Conservation (phyloP, 2,113 vertebrate genomes). For the Sinocyclocheilus grahami region DNA sequence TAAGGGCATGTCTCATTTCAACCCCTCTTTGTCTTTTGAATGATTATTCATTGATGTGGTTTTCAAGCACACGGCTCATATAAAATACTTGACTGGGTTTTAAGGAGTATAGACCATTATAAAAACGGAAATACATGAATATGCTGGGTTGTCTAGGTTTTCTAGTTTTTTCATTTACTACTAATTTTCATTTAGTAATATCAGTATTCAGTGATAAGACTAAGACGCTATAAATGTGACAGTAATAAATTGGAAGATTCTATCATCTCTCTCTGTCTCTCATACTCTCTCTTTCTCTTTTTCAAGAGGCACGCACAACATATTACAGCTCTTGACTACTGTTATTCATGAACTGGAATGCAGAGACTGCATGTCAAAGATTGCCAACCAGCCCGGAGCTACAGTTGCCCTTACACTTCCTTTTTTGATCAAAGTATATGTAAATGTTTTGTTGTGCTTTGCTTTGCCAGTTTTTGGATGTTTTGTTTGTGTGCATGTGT, state of each 20-base stretch:
- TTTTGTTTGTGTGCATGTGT: neutral
- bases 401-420: neutral
- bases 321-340: neutral
- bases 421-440: neutral
- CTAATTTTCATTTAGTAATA: neutral
- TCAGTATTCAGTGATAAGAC: too few relatives aligned
- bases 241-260: neutral
- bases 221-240: neutral
- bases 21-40: neutral
- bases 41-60: conserved; percentile 8
- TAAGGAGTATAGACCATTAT: neutral
- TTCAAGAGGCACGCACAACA: neutral
- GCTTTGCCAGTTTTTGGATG: neutral
- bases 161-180: neutral
- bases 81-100: neutral
- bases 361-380: conserved; percentile 1
- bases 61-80: neutral
- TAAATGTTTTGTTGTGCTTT: conserved; percentile 22
- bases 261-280: neutral
- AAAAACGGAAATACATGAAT: neutral
- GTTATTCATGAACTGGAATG: conserved; percentile 4
- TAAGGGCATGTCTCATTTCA: conserved; percentile 6
- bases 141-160: neutral
- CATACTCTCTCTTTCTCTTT: neutral
- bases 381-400: neutral